phyloP scores from a whole-genome alignment of 2,113 vertebrate genomes.

The Tenrec ecaudatus region DNA sequence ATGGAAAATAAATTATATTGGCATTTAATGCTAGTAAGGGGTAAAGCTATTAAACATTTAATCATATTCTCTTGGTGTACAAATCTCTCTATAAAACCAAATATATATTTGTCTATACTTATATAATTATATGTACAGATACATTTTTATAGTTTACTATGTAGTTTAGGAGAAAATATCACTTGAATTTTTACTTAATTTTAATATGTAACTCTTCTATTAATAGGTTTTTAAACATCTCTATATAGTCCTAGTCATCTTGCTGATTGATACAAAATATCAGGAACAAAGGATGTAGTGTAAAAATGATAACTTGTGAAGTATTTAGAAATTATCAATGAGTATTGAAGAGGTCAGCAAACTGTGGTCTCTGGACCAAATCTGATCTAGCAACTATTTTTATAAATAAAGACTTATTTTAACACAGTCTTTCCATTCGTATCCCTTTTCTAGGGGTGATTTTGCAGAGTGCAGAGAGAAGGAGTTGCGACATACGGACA shows the following conservation, averaged over 20 bases:
- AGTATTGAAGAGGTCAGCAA: background rate
- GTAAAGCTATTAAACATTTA: background rate
- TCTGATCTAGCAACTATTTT: background rate
- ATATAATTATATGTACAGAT: background rate
- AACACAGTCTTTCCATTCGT: background rate
- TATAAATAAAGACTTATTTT: conserved; percentile 7
- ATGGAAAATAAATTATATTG: background rate
- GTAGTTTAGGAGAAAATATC: background rate
- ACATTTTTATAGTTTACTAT: background rate
- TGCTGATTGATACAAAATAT: background rate
- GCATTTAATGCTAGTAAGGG: conserved; percentile 2
- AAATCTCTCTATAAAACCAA: background rate
- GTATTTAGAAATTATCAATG: background rate
- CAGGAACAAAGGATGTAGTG: background rate
- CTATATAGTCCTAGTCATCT: background rate
- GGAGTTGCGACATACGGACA: background rate
- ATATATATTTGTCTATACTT: background rate
- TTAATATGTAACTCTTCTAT: background rate
- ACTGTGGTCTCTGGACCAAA: background rate
- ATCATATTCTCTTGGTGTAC: background rate
- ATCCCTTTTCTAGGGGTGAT: background rate
- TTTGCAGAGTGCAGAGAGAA: background rate
- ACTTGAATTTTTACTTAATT: background rate
- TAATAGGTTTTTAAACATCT: conserved; percentile 24
- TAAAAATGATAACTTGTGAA: background rate